Percentiles rank a stretch among this genome's conserved stretches.
Conservation (phyloP, 2,888 invertebrate species). For the Pantelozetes paolii region DNA sequence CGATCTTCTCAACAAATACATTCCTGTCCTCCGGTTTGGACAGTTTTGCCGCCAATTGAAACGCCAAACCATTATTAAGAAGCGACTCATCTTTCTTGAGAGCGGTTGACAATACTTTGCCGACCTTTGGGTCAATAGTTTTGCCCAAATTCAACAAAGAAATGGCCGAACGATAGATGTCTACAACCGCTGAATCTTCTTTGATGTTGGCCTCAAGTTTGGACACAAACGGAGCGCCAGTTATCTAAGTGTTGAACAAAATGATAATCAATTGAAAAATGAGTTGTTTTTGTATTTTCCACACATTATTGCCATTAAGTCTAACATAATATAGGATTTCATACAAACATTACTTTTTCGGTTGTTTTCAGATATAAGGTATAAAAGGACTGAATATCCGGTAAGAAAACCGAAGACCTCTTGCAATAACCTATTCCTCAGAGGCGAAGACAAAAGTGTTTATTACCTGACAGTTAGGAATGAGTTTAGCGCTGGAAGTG, state of each 20-base stretch:
- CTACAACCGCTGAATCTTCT: constrained; percentile 63
- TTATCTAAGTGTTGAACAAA: neutral
- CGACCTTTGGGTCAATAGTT: constrained; percentile 63
- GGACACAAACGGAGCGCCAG: neutral
- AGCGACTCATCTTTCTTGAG: constrained; percentile 72
- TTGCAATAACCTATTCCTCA: neutral
- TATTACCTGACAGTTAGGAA: constrained; percentile 36
- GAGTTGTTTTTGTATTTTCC: constrained; percentile 24
- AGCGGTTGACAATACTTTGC: constrained; percentile 67
- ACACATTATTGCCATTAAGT: constrained; percentile 6
- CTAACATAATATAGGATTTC: constrained; percentile 14
- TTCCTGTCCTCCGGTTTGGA: constrained; percentile 55
- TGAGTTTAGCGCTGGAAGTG: constrained; percentile 37
- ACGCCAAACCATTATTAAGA: constrained; percentile 37
- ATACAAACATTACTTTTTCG: constrained; percentile 16
- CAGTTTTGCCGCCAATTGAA: constrained; percentile 65
- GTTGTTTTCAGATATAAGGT: constrained; percentile 24
- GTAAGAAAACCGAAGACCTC: constrained; percentile 26
- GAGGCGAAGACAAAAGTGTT: neutral
- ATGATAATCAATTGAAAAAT: neutral
- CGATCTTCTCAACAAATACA: constrained; percentile 66
- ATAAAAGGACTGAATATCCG: constrained; percentile 4
- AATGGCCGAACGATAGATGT: constrained; percentile 70
- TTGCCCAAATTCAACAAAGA: constrained; percentile 66
- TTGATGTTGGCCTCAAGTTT: constrained; percentile 62